Base-by-base conservation (phyloP, 2,113 vertebrate genomes). In the Prionailurus viverrinus region DNA sequence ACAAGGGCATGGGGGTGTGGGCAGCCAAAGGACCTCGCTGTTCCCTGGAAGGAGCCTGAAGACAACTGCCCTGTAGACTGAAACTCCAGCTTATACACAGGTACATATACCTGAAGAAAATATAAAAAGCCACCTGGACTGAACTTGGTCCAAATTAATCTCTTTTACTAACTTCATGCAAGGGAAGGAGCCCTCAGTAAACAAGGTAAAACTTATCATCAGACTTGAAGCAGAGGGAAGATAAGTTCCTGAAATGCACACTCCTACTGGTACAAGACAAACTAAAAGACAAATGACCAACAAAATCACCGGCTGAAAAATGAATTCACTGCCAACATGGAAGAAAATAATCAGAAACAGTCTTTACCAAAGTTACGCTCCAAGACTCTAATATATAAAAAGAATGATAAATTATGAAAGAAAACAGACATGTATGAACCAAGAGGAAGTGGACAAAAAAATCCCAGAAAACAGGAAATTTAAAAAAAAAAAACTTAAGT, bases 51-150 rank as follows among this genome's bases (percentile, higher is more conserved):
- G 27, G 45, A 71, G 0, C 29, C 58, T 12, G 13, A 11, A 65
- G 80, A 79, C 21, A 58, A 15, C 1, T 27, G 5, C 0, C 5
- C 33, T 0, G 1, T 18, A 2, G 10, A 23, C 13, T 51, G 51
- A 27, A 76, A 78, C 12, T 19, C 15, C 16, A 31, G 10, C 19
- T 51, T 27, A 6, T 31, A 53, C 8, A 10, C 8, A 27, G 1
- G 1, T 29, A 48, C 33, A n/a, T 10, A 71, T 2, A 12, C 16
- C n/a, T n/a, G 6, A 76, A 33, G 23, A 66, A 83, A 82, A 31
- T 13, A 5, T 11, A 15, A 68, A 55, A 68, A 71, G 33, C 21
- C 25, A 16, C 27, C 68, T 95, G 48, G 15, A 39, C 1, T 39
- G 4, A 53, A 33, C 16, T 33, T 71, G 7, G 12, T 73, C 80